Base-by-base conservation (phyloP, 2,888 invertebrate species). In the Kryphioiulus occultus region DNA sequence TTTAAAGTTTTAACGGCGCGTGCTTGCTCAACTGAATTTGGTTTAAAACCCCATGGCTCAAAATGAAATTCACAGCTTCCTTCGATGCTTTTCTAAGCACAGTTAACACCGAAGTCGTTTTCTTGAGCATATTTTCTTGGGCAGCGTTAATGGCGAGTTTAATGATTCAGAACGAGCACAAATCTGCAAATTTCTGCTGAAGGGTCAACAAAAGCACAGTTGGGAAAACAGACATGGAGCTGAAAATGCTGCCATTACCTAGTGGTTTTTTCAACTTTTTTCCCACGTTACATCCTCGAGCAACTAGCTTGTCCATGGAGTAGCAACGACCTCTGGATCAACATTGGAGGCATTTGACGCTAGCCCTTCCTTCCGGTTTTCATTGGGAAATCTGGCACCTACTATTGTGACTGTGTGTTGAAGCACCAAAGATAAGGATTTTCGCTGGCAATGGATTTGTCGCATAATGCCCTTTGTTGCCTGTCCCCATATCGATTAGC, bases 321-420 rank as follows among this genome's bases (percentile, higher is more conserved):
- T 78, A 78, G 30, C 30, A 78, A 30, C 30, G 78, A 78, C 78
- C 78, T 78, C 30, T 78, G 78, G 78, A 78, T 78, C 78, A 78
- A 78, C 78, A 78, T 68, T 78, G 78, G 30, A 26, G 26, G 35
- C 78, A 78, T 78, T 78, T 78, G 78, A 78, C 78, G 78, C 78
- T 78, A 30, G 78, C 10, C 78, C 78, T 78, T 78, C 78, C 78
- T 78, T 78, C 78, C 78, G 26, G 78, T 78, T 78, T 78, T 78
- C 78, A 78, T 26, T 78, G 78, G 78, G 30, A 78, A 78, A 78
- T 78, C 78, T 78, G 78, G 78, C 78, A 78, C 78, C 78, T 78
- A 68, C 78, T 30, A 78, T 78, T 78, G 78, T 78, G 78, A 78
- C 78, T 78, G 78, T 78, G 78, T 15, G 26, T 4, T n/a, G n/a